Conservation (phyloP, 2,888 invertebrate genomes). For the Oxystoma pomonae region DNA sequence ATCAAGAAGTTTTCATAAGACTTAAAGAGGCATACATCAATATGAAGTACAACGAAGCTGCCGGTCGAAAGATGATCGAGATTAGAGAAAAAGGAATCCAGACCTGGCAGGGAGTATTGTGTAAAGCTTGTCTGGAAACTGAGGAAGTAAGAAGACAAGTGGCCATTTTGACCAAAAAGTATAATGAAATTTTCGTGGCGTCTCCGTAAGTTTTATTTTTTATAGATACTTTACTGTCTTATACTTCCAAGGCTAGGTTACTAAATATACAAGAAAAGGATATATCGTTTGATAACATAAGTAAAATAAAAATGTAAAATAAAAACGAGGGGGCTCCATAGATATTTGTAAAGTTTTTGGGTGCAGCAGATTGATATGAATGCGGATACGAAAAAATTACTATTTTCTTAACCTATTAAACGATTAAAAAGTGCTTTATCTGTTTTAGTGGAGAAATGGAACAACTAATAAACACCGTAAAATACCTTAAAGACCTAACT, state of each 20-base stretch:
- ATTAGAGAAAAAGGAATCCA: constrained; percentile 37
- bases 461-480: constrained; percentile 33
- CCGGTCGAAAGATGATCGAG: constrained; percentile 36
- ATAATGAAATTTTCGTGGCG: constrained; percentile 28
- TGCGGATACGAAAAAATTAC: no score
- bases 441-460: constrained; percentile 34
- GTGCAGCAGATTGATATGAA: no score
- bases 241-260: no score
- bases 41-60: constrained; percentile 40
- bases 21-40: constrained; percentile 40
- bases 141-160: constrained; percentile 33
- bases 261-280: no score
- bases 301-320: no score
- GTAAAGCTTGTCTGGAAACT: constrained; percentile 33
- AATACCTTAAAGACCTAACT: constrained; percentile 35
- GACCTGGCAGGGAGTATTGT: constrained; percentile 38
- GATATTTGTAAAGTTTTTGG: no score
- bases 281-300: no score
- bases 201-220: constrained; percentile 25
- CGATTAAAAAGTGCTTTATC: no score
- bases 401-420: no score
- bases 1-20: constrained; percentile 39
- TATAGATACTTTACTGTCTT: neutral
- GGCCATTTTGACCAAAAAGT: constrained; percentile 26
- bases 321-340: no score